These are phyloP conservation scores for Huso huso DNA, from an alignment of 2,797 vertebrate genomes.

Conservation along the genomic window DNA sequence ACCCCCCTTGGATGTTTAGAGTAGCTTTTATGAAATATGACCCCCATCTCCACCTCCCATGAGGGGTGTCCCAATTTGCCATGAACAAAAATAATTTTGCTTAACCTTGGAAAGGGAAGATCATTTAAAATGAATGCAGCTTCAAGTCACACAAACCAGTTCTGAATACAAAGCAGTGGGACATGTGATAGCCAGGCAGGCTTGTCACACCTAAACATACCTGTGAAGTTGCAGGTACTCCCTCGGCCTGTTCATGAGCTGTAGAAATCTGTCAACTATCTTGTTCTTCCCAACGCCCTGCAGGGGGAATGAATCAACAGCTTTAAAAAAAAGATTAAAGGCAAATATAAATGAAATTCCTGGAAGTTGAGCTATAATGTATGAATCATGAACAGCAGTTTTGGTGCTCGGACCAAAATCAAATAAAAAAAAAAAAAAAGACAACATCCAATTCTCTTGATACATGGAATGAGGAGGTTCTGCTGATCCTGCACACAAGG, in stretches of 20 bases:
- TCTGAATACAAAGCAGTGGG: too few relatives aligned
- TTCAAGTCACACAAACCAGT: conserved; percentile 3
- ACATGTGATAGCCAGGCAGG: too few relatives aligned
- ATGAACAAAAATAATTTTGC: conserved; percentile 30
- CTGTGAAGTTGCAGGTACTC: conserved; percentile 96
- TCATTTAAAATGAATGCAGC: conserved; percentile 8
- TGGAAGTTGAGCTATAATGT: too few relatives aligned
- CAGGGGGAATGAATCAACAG: neutral
- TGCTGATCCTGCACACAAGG: too few relatives aligned
- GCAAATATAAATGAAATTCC: too few relatives aligned
- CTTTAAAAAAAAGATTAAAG: too few relatives aligned
- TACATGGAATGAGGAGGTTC: too few relatives aligned
- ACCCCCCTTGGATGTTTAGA: too few relatives aligned
- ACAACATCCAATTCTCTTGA: too few relatives aligned
- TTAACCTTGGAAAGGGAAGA: conserved; percentile 29
- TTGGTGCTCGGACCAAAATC: too few relatives aligned
- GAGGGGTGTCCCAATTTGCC: conserved; percentile 41
- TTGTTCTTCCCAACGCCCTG: conserved; percentile 98
- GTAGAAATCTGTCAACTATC: conserved; percentile 88
- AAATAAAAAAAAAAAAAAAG: too few relatives aligned
- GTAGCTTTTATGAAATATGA: conserved; percentile 1
- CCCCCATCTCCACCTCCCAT: conserved; percentile 23
- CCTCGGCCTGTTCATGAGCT: conserved; percentile 87
- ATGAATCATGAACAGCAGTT: too few relatives aligned
- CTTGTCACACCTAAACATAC: conserved; percentile 45